Evolutionary conservation across 2,888 invertebrate species (phyloP), one percentile per base, ranked within the genome.

Genomic region (Ormyrus labotus): DNA sequence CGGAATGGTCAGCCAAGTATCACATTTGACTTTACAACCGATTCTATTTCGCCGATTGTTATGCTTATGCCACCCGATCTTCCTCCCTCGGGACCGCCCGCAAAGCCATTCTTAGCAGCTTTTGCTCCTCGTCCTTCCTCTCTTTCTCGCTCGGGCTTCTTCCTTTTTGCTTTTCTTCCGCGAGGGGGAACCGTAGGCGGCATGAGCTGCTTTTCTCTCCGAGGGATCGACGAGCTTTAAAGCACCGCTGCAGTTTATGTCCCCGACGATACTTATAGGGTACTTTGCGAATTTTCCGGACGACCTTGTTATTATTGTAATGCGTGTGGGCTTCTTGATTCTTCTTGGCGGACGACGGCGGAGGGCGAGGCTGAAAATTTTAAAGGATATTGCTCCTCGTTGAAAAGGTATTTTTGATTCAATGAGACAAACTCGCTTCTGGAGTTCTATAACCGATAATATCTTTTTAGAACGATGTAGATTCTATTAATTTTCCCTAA

Each of bases 11-110:
- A 88, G 87, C 86, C 88, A 87, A 89, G 88, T 88, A 88, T 89
- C 87, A 85, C 87, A 87, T 89, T 90, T 89, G 89, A 90, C 89
- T 90, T 90, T 87, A 87, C 86, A 86, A 88, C 88, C 86, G 86
- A 88, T 87, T 87, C 85, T 83, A 84, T 83, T 72, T 81, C 74
- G 78, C 68, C 86, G 85, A 87, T 87, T 87, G 86, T 88, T 87
- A 87, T 87, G 85, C 87, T 87, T 86, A 85, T 87, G 83, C 81
- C 78, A 74, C 80, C 73, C 80, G 53, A 53, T 45, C 55, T 57
- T 50, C n/a, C 58, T 9, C 8, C 67, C 50, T 51, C 58, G 68
- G 6, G 19, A 51, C 53, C n/a, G 45, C 34, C n/a, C n/a, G 34
- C 34, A 34, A 34, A 34, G 34, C 34, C 34, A 34, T 34, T 34